phyloP scores from a whole-genome alignment of 2,113 vertebrate species.

The Tonatia bakeri region DNA sequence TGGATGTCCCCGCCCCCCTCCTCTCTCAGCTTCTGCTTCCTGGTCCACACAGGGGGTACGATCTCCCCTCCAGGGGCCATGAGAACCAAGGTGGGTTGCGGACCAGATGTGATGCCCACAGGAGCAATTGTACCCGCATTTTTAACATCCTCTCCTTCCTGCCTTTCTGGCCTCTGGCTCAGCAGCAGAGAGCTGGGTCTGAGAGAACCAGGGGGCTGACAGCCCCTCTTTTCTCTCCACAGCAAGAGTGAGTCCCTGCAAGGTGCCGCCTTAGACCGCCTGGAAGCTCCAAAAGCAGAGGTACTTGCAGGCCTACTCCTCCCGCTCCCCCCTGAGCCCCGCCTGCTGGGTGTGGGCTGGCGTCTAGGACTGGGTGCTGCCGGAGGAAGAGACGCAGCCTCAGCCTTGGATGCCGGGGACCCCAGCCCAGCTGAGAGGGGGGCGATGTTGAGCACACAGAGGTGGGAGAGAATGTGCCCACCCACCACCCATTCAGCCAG shows the following conservation, averaged over 20 bases:
- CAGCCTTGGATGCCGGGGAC: neutral
- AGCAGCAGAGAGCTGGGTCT: neutral
- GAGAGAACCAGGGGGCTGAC: neutral
- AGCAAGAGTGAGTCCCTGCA: conserved; percentile 78
- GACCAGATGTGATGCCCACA: fast-evolving
- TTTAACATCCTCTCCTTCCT: neutral
- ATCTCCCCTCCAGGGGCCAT: fast-evolving
- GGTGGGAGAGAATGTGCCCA: fast-evolving
- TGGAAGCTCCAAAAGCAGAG: conserved; percentile 79
- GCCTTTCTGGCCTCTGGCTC: neutral
- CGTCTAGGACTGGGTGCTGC: neutral
- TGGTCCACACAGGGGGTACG: neutral
- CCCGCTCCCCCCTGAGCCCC: fast-evolving
- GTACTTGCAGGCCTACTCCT: conserved; percentile 45
- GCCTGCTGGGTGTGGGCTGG: fast-evolving
- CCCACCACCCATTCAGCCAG: neutral
- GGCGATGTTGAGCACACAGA: neutral
- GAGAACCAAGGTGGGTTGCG: neutral
- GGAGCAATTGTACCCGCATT: fast-evolving
- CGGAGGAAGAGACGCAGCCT: neutral
- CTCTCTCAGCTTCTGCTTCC: neutral
- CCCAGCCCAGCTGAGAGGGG: neutral
- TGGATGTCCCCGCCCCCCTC: no score
- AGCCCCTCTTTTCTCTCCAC: conserved; percentile 32
- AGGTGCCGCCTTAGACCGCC: conserved; percentile 58